Percentiles rank a stretch among this genome's conserved stretches.
Conservation (phyloP, 2,113 vertebrate species). For the Xiphorhynchus elegans region DNA sequence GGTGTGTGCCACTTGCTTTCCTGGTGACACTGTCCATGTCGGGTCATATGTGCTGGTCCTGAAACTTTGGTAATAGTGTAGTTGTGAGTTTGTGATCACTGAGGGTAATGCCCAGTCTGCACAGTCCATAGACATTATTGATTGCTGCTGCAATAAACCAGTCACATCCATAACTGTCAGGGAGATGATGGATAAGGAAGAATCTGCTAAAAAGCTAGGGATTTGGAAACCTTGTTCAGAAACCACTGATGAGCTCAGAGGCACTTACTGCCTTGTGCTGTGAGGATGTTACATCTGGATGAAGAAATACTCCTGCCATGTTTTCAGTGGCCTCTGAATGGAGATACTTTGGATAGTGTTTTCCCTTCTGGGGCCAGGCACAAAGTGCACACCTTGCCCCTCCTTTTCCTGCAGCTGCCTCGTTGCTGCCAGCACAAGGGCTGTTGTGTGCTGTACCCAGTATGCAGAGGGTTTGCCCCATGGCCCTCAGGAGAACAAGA, state of each 20-base stretch:
- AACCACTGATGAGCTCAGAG: background rate
- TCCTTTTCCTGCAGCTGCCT: background rate
- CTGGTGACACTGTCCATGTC: accelerated
- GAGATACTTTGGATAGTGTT: accelerated
- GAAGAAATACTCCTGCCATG: background rate
- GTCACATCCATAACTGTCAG: accelerated
- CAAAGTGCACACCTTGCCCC: accelerated
- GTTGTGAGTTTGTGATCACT: background rate
- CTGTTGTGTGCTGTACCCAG: accelerated
- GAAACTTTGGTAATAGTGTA: accelerated
- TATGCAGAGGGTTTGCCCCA: accelerated
- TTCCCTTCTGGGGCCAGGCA: accelerated
- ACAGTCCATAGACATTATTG: accelerated
- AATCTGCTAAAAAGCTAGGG: too few relatives aligned
- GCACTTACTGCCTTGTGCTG: background rate
- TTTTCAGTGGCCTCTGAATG: background rate
- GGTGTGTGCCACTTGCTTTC: background rate
- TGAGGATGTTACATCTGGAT: background rate
- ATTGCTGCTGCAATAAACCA: background rate
- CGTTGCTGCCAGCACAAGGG: accelerated
- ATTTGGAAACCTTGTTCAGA: background rate
- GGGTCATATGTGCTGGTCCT: accelerated
- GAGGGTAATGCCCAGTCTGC: background rate
- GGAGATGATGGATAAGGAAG: background rate
- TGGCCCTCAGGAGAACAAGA: background rate